Base-by-base conservation (phyloP, 2,113 vertebrate species). In the Campylomormyrus numenius region DNA sequence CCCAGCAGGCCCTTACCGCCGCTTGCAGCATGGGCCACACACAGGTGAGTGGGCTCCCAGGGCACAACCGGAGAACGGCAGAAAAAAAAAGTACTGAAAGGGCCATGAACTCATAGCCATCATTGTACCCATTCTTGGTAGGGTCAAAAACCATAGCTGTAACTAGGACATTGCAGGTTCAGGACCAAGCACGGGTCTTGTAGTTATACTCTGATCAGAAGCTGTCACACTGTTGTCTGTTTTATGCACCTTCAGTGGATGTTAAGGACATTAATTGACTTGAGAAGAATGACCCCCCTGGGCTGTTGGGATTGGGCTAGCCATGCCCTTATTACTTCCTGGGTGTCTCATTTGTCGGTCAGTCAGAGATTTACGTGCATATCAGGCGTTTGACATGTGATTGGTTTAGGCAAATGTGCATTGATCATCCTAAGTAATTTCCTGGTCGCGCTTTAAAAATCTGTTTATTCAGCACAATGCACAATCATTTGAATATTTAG, bases 11-110 rank as follows among this genome's bases (percentile, higher is more conserved):
- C 0, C 93, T 97, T 21, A 98, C 97, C 0, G 98, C 97, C 0
- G 97, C 98, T 17, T 96, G 97, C 89, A 99, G 98, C 90, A 97
- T 99, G 96, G 98, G 98, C 56, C 98, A 99, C 93, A 94, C 93
- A 31, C 96, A 96, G 97, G 98, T 99, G 39, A 89, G 52, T 46
- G 5, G 17, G 24, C 62, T 52, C 31, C n/a, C 50, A 39, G 4
- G 35, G 13, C 58, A 74, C 45, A 27, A 42, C n/a, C 21, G 6
- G 56, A 70, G 85, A 35, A 87, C 31, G 27, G 48, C 31, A 35
- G 1, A 2, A 35, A 17, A 85, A 49, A 49, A 50, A n/a, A 85
- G 24, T 48, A 11, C 42, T 85, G 42, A 45, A 85, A 15, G 45
- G 46, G 21, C 19, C 24, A 49, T 86, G 48, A 50, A 48, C n/a